Base-by-base conservation (phyloP, 2,113 vertebrate species). In the Notarius lentiginosus region DNA sequence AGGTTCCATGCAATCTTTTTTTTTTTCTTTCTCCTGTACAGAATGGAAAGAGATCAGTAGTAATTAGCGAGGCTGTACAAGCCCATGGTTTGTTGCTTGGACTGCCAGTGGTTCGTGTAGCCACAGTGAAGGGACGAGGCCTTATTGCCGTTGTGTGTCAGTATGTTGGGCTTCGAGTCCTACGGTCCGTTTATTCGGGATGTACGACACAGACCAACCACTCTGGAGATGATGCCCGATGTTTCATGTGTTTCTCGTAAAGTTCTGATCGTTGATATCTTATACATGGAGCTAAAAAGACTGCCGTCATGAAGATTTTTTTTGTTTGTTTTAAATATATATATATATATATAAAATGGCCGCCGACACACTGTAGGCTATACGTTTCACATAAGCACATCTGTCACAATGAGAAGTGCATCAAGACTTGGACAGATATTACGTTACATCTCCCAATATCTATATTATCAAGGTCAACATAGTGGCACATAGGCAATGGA, bases 21-120 rank as follows among this genome's bases (percentile, higher is more conserved):
- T 91, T 95, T 93, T 94, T 96, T 91, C 95, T 92, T 93, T 95
- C 93, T 94, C 95, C 95, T 96, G 94, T 94, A 95, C 95, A 96
- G 94, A 97, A 92, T 90, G 91, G 91, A 94, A 95, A 72, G 94
- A 94, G 92, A 93, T 97, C 96, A 97, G 96, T 97, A 97, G 97
- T 97, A 96, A 94, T 93, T 96, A 96, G 93, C 94, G 94, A 95
- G 92, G 95, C 92, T 95, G 93, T 94, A 95, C 94, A 96, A 94
- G 95, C 92, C 94, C 93, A 95, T 90, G 91, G 92, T 91, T 94
- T 93, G 89, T 88, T 83, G 82, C 86, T 87, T 87, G 83, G 89
- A 91, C 90, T 81, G 91, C 90, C 93, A 89, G 89, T 91, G 90
- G 90, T 91, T 90, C 75, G 72, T 66, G 72, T 66, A 60, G 77